A percentile compares a stretch with the other conserved stretches of the same genome.
phyloP scores from a whole-genome alignment of 2,888 invertebrate genomes.

The Cataglyphis cursor region DNA sequence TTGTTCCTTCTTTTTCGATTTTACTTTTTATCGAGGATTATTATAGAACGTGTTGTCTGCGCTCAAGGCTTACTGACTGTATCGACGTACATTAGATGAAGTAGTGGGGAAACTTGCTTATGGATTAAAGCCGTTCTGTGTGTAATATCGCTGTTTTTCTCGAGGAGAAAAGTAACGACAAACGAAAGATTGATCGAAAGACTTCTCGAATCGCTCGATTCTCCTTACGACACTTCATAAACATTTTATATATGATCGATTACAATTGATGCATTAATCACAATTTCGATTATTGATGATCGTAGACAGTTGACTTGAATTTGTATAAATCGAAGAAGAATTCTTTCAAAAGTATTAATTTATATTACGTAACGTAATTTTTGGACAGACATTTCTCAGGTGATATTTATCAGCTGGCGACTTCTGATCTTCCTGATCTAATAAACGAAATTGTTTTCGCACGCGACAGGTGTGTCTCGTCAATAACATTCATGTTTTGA shows the following conservation, averaged over 20 bases:
- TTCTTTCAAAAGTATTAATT: neutral
- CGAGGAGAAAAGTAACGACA: constrained; percentile 1
- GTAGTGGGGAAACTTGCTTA: constrained; percentile 30
- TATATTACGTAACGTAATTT: constrained; percentile 26
- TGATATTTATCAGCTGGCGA: neutral
- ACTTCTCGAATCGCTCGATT: neutral
- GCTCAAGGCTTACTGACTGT: constrained; percentile 21
- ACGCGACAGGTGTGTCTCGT: constrained; percentile 23
- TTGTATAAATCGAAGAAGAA: neutral
- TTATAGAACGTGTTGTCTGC: constrained; percentile 19
- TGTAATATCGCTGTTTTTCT: neutral
- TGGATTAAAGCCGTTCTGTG: constrained; percentile 21
- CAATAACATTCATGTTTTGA: constrained; percentile 29
- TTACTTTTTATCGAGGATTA: constrained; percentile 22
- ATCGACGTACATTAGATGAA: constrained; percentile 28
- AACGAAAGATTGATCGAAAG: constrained; percentile 11
- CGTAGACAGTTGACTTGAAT: neutral
- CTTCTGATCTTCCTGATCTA: constrained; percentile 1
- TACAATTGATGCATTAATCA: too few relatives aligned
- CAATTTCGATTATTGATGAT: too few relatives aligned
- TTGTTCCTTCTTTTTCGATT: neutral
- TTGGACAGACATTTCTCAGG: constrained; percentile 14
- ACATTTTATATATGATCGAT: neutral
- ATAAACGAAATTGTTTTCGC: constrained; percentile 36
- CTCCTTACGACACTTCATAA: neutral